Base-by-base conservation (phyloP, 2,888 invertebrate genomes). In the Mantis religiosa region DNA sequence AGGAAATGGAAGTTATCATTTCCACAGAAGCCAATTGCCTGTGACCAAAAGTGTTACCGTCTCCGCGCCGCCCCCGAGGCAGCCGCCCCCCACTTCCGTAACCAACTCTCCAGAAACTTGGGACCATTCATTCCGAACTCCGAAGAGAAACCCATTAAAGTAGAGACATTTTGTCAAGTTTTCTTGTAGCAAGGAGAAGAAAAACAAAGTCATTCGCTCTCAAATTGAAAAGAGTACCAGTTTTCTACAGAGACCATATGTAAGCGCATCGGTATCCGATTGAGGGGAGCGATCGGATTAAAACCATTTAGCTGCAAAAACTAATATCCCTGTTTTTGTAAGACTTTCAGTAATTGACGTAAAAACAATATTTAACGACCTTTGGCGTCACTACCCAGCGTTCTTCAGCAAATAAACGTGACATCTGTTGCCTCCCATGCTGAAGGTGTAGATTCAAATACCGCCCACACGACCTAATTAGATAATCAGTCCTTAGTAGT, bases 81-180 rank as follows among this genome's bases (percentile, higher is more conserved):
- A 30, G 6, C 3, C 12, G 8, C 15, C 83, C 28, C 20, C 15
- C 20, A 8, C 30, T 83, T 71, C 54, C 54, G 54, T 71, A 71
- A 71, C 54, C 54, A 71, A 71, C 54, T 71, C 54, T 71, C 54
- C 54, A 71, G 54, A 71, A 71, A 71, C 83, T 83, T 83, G 8
- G 20, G 7, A 83, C 28, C 20, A 83, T 83, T 28, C 83, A 28
- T 83, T 83, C 83, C 28, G 4, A 71, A 28, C 27, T 28, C 28
- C 83, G 28, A 85, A 54, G 47, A 85, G 54, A 41, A 85, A 28
- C 47, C 54, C 47, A 54, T 85, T 54, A 54, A 27, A 85, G 47
- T 85, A 85, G 28, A 28, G 54, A 54, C 85, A 47, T 54, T 85
- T 85, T 85, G 85, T 85, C 85, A 85, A 85, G 85, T 85, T 85